phyloP scores from a whole-genome alignment of 2,113 vertebrate genomes.

The Lontra canadensis region DNA sequence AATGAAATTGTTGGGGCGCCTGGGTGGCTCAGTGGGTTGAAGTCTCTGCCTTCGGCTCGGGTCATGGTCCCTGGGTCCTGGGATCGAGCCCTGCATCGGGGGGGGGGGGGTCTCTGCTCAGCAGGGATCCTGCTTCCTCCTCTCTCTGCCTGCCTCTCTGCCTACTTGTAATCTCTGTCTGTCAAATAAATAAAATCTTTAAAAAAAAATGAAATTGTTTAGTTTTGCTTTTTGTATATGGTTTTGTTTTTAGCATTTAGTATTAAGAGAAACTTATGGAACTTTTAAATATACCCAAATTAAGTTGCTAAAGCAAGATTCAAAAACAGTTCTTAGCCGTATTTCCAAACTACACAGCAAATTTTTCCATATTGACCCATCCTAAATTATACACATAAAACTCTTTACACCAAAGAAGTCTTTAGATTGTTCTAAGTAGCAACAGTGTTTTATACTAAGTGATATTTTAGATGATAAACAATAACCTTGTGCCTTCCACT shows the following conservation, averaged over 20 bases:
- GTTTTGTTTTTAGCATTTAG: conserved; percentile 26
- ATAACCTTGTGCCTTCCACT: not conserved
- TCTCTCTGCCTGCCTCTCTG: too few species aligned
- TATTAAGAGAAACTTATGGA: not conserved
- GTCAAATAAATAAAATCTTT: too few species aligned
- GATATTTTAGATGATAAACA: not conserved
- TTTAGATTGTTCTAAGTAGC: not conserved
- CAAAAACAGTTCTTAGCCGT: not conserved
- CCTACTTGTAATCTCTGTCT: too few species aligned
- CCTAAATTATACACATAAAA: not conserved
- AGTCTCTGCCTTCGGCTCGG: too few species aligned
- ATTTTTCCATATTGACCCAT: conserved; percentile 14
- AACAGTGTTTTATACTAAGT: not conserved
- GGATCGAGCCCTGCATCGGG: too few species aligned
- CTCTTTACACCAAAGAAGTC: not conserved
- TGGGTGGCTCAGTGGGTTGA: too few species aligned
- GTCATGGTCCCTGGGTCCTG: too few species aligned
- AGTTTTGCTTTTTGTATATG: not conserved
- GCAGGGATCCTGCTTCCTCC: too few species aligned
- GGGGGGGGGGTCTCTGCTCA: too few species aligned
- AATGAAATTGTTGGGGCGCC: not conserved
- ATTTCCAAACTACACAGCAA: conserved; percentile 5
- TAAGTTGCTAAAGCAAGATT: conserved; percentile 41
- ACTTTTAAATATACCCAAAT: conserved; percentile 22
- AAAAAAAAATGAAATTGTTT: not conserved